Conservation (phyloP, 1,140 invertebrate genomes). For the Portunus trituberculatus region DNA sequence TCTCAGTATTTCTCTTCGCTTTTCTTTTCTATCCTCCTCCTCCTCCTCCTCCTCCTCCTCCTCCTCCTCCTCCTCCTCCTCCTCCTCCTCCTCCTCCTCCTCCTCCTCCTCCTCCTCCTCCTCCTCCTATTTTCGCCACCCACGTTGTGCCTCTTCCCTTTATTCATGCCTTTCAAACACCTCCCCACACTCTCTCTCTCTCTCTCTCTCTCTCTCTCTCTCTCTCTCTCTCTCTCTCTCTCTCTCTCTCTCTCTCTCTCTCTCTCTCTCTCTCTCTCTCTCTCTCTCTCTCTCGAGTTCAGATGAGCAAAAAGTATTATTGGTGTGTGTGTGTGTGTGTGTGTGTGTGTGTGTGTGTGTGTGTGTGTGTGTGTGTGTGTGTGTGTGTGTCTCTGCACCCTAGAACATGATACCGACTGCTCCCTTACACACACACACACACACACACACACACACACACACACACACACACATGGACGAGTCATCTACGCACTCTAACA, state of each 20-base stretch:
- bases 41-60: background rate
- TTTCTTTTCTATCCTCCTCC: background rate
- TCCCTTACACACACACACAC: too few relatives aligned
- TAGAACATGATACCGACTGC: too few relatives aligned
- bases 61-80: background rate
- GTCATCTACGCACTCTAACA: background rate
- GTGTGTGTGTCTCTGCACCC: too few relatives aligned
- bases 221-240: slow-evolving; percentile 33
- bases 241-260: slow-evolving; percentile 47
- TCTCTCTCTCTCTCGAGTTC: slow-evolving; percentile 25
- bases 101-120: slow-evolving; percentile 3
- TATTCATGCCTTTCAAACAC: background rate
- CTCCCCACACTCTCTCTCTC: background rate
- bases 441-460: background rate
- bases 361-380: too few relatives aligned
- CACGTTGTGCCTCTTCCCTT: background rate
- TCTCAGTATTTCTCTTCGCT: background rate
- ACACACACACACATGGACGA: background rate
- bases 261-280: slow-evolving; percentile 51
- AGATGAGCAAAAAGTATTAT: background rate
- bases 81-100: background rate
- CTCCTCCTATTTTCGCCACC: background rate
- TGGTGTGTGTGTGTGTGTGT: background rate
- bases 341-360: background rate
- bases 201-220: background rate